Evolutionary conservation across 2,888 invertebrate genomes (phyloP).

Genomic region (Harpalus rubripes): DNA sequence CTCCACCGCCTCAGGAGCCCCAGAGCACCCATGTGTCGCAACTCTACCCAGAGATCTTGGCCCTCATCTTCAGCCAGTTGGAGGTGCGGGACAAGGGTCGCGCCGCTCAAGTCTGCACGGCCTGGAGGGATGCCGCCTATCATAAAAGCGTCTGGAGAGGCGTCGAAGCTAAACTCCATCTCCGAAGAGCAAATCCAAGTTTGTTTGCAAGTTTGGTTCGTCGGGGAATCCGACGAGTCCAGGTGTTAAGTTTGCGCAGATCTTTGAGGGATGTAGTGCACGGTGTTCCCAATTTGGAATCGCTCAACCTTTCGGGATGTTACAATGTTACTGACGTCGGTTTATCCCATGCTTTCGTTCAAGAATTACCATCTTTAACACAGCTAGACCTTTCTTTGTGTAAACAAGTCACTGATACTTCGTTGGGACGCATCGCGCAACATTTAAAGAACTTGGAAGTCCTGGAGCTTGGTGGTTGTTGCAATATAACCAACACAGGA

Average conservation of each 20-base stretch:
- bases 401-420: slow-evolving; percentile 96
- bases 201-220: slow-evolving; percentile 92
- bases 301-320: slow-evolving; percentile 94
- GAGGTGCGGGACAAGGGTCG: slow-evolving; percentile 93
- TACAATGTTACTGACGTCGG: slow-evolving; percentile 95
- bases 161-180: slow-evolving; percentile 93
- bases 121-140: slow-evolving; percentile 96
- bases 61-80: slow-evolving; percentile 94
- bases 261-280: slow-evolving; percentile 92
- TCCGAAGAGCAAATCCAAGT: slow-evolving; percentile 89
- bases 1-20: slow-evolving; percentile 6
- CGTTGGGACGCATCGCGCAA: slow-evolving; percentile 91
- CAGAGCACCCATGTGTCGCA: slow-evolving; percentile 88
- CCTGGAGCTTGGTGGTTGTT: slow-evolving; percentile 94
- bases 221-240: slow-evolving; percentile 92
- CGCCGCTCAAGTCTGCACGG: slow-evolving; percentile 92
- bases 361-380: slow-evolving; percentile 87
- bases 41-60: slow-evolving; percentile 94
- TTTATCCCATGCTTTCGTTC: slow-evolving; percentile 89
- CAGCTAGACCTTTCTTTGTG: slow-evolving; percentile 93
- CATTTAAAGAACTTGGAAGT: slow-evolving; percentile 91
- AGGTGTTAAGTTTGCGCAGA: slow-evolving; percentile 91
- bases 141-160: slow-evolving; percentile 96
- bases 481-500: slow-evolving; percentile 93
- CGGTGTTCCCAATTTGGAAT: slow-evolving; percentile 91